A percentile compares a stretch with the other conserved stretches of the same genome.
Evolutionary conservation across 2,888 invertebrate genomes (phyloP).

Genomic region (Cybosia mesomella): DNA sequence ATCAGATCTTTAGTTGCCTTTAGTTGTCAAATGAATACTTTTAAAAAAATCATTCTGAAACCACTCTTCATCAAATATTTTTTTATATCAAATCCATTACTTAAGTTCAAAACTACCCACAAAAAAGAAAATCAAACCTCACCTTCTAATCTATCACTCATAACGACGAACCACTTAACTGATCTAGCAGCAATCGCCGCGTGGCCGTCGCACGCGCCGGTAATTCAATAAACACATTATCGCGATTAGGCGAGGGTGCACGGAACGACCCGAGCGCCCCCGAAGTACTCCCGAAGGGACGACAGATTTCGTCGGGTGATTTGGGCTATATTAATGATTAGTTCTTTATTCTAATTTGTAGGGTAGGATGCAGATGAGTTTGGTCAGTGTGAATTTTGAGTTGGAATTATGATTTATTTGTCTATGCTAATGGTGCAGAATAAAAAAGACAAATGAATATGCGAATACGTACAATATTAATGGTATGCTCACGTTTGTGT

Average conservation of each 20-base stretch:
- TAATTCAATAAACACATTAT: conserved; percentile 87
- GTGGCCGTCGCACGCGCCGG: conserved; percentile 82
- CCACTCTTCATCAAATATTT: conserved; percentile 25
- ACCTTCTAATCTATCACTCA: conserved; percentile 61
- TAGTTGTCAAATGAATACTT: not conserved
- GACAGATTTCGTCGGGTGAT: conserved; percentile 76
- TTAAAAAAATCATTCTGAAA: not conserved
- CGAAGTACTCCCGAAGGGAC: conserved; percentile 72
- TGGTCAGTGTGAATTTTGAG: conserved; percentile 36
- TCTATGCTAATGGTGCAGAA: too few relatives aligned
- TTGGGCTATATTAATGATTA: conserved; percentile 77
- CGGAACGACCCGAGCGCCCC: conserved; percentile 61
- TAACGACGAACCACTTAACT: conserved; percentile 67
- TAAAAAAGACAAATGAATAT: too few relatives aligned
- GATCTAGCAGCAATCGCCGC: conserved; percentile 65
- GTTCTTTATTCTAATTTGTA: conserved; percentile 75
- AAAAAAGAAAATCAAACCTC: conserved; percentile 52
- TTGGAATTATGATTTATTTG: conserved; percentile 21
- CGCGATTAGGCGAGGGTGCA: conserved; percentile 76
- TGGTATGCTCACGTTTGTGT: not conserved
- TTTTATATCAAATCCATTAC: conserved; percentile 41
- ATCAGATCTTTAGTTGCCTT: not conserved
- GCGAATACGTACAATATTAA: not conserved
- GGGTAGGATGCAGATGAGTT: conserved; percentile 48
- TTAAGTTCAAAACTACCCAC: conserved; percentile 36